phyloP scores from a whole-genome alignment of 1,140 invertebrate genomes.

The Mactra quadrangularis region DNA sequence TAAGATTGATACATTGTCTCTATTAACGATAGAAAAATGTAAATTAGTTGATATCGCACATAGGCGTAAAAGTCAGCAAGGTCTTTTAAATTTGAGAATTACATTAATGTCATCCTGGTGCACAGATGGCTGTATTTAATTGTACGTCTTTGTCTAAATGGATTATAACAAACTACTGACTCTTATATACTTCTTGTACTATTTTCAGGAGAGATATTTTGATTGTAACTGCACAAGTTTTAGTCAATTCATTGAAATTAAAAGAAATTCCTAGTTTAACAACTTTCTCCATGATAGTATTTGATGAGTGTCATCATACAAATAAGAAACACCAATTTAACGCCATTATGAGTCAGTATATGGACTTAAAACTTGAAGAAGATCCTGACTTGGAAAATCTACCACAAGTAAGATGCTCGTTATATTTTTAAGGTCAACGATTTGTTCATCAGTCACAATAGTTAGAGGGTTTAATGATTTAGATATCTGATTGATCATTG shows the following conservation, averaged over 20 bases:
- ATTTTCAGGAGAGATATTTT: constrained; percentile 73
- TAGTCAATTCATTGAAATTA: constrained; percentile 76
- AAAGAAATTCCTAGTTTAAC: constrained; percentile 65
- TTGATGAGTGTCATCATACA: constrained; percentile 84
- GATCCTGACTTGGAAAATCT: background rate
- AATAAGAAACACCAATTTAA: constrained; percentile 80
- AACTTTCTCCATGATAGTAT: constrained; percentile 77
- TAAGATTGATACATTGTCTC: constrained; percentile 22
- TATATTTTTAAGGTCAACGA: no score
- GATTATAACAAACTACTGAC: no score
- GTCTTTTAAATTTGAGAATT: no score
- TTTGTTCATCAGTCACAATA: no score
- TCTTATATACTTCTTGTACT: no score
- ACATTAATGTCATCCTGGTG: no score
- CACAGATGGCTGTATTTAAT: no score
- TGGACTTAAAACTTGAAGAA: constrained; percentile 68
- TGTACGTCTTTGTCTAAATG: no score
- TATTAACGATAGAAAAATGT: background rate
- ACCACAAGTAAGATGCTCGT: constrained; percentile 55
- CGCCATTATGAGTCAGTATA: constrained; percentile 78
- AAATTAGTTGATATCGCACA: no score
- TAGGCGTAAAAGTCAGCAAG: no score
- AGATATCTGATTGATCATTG: no score
- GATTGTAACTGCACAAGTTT: constrained; percentile 81
- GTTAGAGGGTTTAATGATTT: no score